These are phyloP conservation scores for Epistrophe grossulariae DNA, from an alignment of 2,888 invertebrate genomes.

Conservation along the genomic window DNA sequence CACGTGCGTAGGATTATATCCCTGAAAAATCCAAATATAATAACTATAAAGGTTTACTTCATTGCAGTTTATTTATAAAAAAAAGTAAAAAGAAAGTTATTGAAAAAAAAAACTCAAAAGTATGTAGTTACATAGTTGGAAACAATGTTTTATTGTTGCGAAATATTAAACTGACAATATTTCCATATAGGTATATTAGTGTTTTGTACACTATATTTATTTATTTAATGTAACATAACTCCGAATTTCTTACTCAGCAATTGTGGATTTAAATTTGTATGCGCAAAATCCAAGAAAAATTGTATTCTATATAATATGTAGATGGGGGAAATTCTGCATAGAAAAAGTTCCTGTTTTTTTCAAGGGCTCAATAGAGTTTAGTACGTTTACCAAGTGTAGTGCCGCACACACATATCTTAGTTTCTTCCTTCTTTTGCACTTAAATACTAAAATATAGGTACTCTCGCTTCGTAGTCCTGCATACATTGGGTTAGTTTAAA, in stretches of 20 bases:
- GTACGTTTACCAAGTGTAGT: constrained; percentile 67
- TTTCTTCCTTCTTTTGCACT: constrained; percentile 64
- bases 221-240: constrained; percentile 21
- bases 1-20: not conserved
- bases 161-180: not conserved
- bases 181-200: not conserved
- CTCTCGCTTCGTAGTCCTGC: constrained; percentile 57
- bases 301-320: not conserved
- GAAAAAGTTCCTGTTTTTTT: constrained; percentile 42
- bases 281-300: constrained; percentile 45
- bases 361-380: constrained; percentile 63
- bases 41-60: no score
- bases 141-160: not conserved
- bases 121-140: not conserved
- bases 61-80: no score
- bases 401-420: constrained; percentile 66
- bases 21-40: no score
- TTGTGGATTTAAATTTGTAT: constrained; percentile 14
- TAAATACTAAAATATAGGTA: constrained; percentile 23
- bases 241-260: constrained; percentile 27
- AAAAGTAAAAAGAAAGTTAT: not conserved
- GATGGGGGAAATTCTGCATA: constrained; percentile 51
- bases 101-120: not conserved
- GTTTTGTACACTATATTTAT: not conserved
- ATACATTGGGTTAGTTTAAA: constrained; percentile 55